Base-by-base conservation (phyloP, 2,888 invertebrate species). In the Lepidonotus clava region DNA sequence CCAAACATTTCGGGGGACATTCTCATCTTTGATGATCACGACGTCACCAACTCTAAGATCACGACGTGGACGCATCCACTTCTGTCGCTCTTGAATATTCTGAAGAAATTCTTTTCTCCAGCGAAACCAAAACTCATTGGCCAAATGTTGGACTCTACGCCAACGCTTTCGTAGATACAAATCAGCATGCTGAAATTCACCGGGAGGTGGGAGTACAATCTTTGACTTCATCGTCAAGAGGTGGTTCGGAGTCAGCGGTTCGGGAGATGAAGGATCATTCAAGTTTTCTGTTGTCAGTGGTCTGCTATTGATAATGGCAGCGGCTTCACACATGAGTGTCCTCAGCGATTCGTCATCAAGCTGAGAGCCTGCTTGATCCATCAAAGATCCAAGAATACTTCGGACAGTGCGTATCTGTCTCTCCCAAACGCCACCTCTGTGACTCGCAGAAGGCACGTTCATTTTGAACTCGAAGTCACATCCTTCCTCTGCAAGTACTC, bases 361-460 rank as follows among this genome's bases (percentile, higher is more conserved):
- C 14, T 86, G 84, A 2, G 36, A 28, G 24, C 53, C 53, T n/a
- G 38, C 38, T 14, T 87, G 41, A 32, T 66, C 28, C 66, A 91
- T 32, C 6, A 90, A 66, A 21, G 53, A 34, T 8, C 83, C 32
- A 6, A 90, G 84, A 6, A 90, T 88, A 86, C 86, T 89, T 40
- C 90, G 61, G 1, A 90, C 86, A 32, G 89, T 86, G n/a, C 90
- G 71, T 28, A 91, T 91, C 77, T 90, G 90, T 21, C 90, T 32
- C 67, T 91, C 91, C 91, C 90, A 91, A 4, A 90, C 88, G n/a
- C 90, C 91, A 28, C 90, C 90, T 87, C 89, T 89, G 85, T 91
- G 91, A 53, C 89, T 90, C 0, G 91, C 89, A 40, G 76, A 77
- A 11, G 91, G 90, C 18, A 89, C 89, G 86, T 90, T 91, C 84